Base-by-base conservation (phyloP, 2,113 vertebrate species). In the Monopterus albus region DNA sequence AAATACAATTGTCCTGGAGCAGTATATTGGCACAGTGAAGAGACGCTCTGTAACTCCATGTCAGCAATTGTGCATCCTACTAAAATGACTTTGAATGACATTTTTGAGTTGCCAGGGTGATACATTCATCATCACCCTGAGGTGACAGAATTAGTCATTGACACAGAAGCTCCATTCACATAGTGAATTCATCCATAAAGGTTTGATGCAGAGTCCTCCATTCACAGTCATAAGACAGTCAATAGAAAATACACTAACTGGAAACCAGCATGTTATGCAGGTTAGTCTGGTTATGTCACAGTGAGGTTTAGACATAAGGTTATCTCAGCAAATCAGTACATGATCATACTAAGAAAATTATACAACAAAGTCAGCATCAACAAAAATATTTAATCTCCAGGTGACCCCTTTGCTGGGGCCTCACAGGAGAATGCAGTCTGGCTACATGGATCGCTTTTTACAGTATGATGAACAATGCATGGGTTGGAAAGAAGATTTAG, bases 41-140 rank as follows among this genome's bases (percentile, higher is more conserved):
- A 42, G 50, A 43, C 38, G 5, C 46, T 4, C n/a, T 53, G 77
- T 78, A 58, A 62, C 72, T 56, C 63, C 23, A 11, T 71, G 59
- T 59, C 74, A 61, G 26, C n/a, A 29, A 62, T 20, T 50, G 49
- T 39, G n/a, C 11, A 8, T 31, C 23, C 55, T 47, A 35, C 71
- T 52, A 14, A 71, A 39, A 43, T 43, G 45, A 52, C 61, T 68
- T 72, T 68, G 42, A 78, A 77, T 61, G 35, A 68, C 28, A 55
- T 58, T 59, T 58, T 53, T 33, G 29, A 11, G 58, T 13, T 29
- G 28, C 26, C 46, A 73, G 81, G 59, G 26, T 43, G 56, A 31
- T 33, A 11, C 42, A 31, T 31, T 29, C 18, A 56, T 4, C 39
- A 46, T 63, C 52, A 45, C 63, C 60, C 62, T 29, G 57, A 57